These are phyloP conservation scores for Hoplostethus mediterraneus DNA, from an alignment of 2,797 vertebrate genomes.

Conservation along the genomic window DNA sequence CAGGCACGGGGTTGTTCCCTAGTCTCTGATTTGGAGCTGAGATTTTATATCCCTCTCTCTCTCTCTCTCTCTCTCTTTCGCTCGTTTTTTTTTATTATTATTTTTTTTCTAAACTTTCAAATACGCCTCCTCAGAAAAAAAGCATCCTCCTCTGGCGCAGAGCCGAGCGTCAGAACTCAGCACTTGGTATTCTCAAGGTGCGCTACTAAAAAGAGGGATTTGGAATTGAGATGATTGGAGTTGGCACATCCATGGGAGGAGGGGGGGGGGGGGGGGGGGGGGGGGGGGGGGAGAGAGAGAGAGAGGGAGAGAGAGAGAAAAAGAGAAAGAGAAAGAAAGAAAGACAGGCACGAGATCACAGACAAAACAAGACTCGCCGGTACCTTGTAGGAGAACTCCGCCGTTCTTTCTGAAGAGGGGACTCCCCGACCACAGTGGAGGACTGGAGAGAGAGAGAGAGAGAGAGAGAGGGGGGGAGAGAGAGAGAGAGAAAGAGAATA, in stretches of 20 bases:
- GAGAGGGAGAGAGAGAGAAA: constrained; percentile 4
- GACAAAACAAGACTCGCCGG: constrained; percentile 28
- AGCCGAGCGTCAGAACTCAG: constrained; percentile 76
- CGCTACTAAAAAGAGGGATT: constrained; percentile 70
- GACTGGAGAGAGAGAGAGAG: constrained; percentile 86
- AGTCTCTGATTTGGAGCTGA: constrained; percentile 44
- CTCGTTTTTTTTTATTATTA: neutral
- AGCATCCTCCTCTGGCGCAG: constrained; percentile 57
- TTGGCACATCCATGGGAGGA: constrained; percentile 65
- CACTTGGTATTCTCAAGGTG: constrained; percentile 77
- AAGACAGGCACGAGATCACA: constrained; percentile 37
- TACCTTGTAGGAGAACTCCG: constrained; percentile 96
- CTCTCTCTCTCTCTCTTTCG: constrained; percentile 15
- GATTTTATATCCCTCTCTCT: constrained; percentile 28
- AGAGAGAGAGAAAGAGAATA: constrained; percentile 11
- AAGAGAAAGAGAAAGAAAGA: constrained; percentile 6
- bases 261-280: neutral
- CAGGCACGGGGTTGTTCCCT: constrained; percentile 38
- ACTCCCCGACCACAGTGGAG: constrained; percentile 95
- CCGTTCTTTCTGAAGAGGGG: constrained; percentile 96
- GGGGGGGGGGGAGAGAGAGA: neutral
- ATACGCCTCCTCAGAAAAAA: constrained; percentile 59
- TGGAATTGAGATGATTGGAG: constrained; percentile 80
- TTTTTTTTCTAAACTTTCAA: constrained; percentile 55
- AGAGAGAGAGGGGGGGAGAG: constrained; percentile 27